Evolutionary conservation across 2,888 invertebrate genomes (phyloP), one percentile per base, ranked within the genome.

Genomic region (Lysandra bellargus): DNA sequence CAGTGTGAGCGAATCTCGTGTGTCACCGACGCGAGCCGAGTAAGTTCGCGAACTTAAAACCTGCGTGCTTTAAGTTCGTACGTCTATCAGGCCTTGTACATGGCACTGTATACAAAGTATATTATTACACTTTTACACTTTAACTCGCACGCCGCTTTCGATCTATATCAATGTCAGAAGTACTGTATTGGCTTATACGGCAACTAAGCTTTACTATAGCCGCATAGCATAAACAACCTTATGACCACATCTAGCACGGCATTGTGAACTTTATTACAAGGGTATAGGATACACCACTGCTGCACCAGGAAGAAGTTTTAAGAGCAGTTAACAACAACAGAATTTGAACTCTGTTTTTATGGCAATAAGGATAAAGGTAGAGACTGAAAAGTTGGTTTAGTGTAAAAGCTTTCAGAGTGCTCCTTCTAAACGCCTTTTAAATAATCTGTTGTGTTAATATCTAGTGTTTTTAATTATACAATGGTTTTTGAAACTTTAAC

Each of bases 351-450:
- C 14, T 69, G 5, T 33, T 12, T 9, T 12, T 30, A 4, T 33
- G 4, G 1, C 1, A 12, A 0, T 69, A 69, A 69, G 69, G 14
- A 33, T 12, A 33, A 69, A 69, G 4, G 14, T 14, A 9, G 1
- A 12, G 69, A 69, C 14, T 33, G 14, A 7, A 12, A 69, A 33
- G 33, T 69, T 69, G 1, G 69, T 0, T 14, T 33, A 12, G 14
- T 69, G 69, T 69, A 69, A 69, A 69, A 69, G 69, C 69, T 69
- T 69, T 69, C 69, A 69, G 69, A 69, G 69, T 69, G 33, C 69
- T 64, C 23, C 9, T 69, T 30, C 64, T 64, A 69, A 69, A 69
- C 69, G 69, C 33, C 14, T 69, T 69, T 69, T 23, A 0, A 23
- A 69, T 69, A 69, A 69, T 69, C 14, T 69, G 64, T 30, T 30